phyloP scores from a whole-genome alignment of 2,888 invertebrate genomes.

The Agrochola circellaris region DNA sequence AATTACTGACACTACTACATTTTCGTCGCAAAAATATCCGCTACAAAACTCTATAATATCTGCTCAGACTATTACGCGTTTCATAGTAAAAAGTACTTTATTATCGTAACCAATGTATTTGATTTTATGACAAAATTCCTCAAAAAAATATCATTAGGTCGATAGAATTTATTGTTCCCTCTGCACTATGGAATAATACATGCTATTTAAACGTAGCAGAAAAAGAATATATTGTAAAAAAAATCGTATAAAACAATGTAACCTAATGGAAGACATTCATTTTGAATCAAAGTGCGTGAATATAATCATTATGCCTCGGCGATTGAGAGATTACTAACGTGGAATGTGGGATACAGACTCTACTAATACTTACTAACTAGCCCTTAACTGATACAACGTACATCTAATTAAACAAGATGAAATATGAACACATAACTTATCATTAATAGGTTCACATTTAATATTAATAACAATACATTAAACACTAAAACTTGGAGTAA shows the following conservation, averaged over 20 bases:
- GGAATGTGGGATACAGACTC: conserved; percentile 78
- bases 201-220: conserved; percentile 60
- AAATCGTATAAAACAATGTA: conserved; percentile 76
- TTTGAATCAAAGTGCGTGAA: conserved; percentile 78
- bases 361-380: conserved; percentile 65
- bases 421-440: conserved; percentile 79
- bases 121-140: conserved; percentile 74
- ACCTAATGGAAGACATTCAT: conserved; percentile 89
- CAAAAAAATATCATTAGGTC: conserved; percentile 85
- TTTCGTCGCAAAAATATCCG: conserved; percentile 85
- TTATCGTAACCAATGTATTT: conserved; percentile 70
- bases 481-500: conserved; percentile 72
- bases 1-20: conserved; percentile 88
- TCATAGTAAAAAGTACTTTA: conserved; percentile 73
- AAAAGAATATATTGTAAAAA: conserved; percentile 63
- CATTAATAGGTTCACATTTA: conserved; percentile 66
- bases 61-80: conserved; percentile 79
- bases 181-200: conserved; percentile 72
- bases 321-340: conserved; percentile 71
- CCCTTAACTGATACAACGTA: conserved; percentile 54
- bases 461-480: conserved; percentile 74
- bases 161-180: conserved; percentile 84
- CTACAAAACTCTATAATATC: conserved; percentile 83
- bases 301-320: conserved; percentile 60
- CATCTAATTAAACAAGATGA: conserved; percentile 71